phyloP scores from a whole-genome alignment of 2,797 vertebrate genomes.

The Anomalospiza imberbis region DNA sequence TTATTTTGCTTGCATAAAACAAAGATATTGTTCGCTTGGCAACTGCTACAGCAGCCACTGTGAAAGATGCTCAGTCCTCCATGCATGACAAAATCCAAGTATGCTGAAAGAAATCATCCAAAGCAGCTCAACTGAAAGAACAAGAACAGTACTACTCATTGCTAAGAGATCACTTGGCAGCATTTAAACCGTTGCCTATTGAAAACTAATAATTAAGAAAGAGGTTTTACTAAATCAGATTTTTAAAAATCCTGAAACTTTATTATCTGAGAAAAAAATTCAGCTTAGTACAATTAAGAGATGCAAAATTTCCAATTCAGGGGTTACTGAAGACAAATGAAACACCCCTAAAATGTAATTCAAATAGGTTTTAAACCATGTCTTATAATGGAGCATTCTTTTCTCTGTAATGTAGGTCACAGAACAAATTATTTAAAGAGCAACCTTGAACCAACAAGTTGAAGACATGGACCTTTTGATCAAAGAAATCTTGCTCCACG shows the following conservation, averaged over 20 bases:
- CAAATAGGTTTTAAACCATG: not conserved
- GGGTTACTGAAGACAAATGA: not conserved
- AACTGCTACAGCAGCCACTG: not conserved
- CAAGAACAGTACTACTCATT: not conserved
- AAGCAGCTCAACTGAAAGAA: not conserved
- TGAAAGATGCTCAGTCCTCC: not conserved
- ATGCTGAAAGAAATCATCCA: not conserved
- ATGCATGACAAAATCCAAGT: not conserved
- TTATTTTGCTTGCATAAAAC: not conserved
- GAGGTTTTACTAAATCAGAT: not conserved
- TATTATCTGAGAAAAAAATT: not conserved
- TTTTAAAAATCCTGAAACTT: not conserved
- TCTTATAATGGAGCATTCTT: not conserved
- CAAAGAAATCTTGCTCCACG: not conserved
- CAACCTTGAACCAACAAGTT: not conserved
- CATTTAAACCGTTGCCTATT: not conserved
- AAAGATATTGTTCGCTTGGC: not conserved
- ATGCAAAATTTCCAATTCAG: not conserved
- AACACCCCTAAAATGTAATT: not conserved
- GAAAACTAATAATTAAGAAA: slow-evolving; percentile 1
- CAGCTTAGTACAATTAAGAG: not conserved
- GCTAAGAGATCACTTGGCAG: not conserved
- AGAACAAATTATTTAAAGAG: not conserved
- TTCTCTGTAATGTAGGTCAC: not conserved
- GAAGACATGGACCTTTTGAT: not conserved